Base-by-base conservation (phyloP, 2,888 invertebrate species). In the Pantelozetes paolii region DNA sequence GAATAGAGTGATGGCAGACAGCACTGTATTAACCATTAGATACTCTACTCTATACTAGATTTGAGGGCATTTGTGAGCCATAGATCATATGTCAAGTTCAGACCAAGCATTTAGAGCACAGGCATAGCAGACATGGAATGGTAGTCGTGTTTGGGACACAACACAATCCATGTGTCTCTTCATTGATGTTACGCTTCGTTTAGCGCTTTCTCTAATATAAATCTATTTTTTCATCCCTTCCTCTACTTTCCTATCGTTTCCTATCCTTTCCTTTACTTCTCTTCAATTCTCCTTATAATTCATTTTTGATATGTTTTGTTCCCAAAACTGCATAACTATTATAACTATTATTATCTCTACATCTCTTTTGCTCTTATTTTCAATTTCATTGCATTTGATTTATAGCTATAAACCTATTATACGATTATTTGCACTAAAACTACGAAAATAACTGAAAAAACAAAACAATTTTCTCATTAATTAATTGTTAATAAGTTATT, bases 71-170 rank as follows among this genome's bases (percentile, higher is more conserved):
- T 62, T 36, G 40, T 67, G 26, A 23, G 67, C 40, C 45, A 45
- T 45, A 45, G 45, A 45, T 67, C 67, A 67, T 67, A 67, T 42
- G 67, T 67, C 67, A 67, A 67, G 67, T 67, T 67, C 67, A 67
- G 67, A 32, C 8, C 30, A 40, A 26, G 20, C 23, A 23, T 42
- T 40, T 67, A 42, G 40, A 42, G 40, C 18, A 67, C 40, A 64
- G 11, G n/a, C 40, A 40, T 6, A 28, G 3, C 28, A 26, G 8
- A 40, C 40, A 67, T 67, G 15, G 36, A 18, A 5, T 18, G 64
- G n/a, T n/a, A n/a, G 30, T 5, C 18, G 20, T 18, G 36, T 64
- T 5, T 36, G 23, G 36, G 67, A 40, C 40, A 67, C 67, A 67
- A 40, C 36, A 67, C 42, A 67, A 67, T 9, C 23, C 26, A 67